These are phyloP conservation scores for Sinocyclocheilus grahami DNA, from an alignment of 2,113 vertebrate species.

Conservation along the genomic window DNA sequence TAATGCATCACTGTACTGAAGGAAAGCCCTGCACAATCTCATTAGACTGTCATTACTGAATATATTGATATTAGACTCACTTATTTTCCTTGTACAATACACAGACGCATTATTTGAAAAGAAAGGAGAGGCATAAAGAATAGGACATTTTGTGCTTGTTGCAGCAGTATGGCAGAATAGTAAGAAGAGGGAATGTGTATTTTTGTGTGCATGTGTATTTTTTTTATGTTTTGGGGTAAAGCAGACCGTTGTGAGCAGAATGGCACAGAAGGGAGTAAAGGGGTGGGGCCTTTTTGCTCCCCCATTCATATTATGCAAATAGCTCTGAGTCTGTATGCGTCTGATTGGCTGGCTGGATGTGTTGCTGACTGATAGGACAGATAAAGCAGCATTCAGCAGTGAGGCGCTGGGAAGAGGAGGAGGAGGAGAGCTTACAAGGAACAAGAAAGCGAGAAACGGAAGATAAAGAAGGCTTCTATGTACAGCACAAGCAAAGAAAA, in stretches of 20 bases:
- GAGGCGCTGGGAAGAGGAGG: slow-evolving; percentile 51
- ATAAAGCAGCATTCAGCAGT: slow-evolving; percentile 52
- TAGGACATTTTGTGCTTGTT: slow-evolving; percentile 15
- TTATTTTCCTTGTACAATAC: slow-evolving; percentile 12
- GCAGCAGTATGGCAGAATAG: slow-evolving; percentile 23
- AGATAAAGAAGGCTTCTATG: slow-evolving; percentile 16
- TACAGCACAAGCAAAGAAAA: slow-evolving; percentile 18
- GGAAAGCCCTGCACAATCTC: slow-evolving; percentile 4
- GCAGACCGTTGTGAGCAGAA: slow-evolving; percentile 61
- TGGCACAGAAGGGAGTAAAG: slow-evolving; percentile 45
- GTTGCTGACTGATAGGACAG: slow-evolving; percentile 57
- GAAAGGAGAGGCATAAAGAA: not conserved
- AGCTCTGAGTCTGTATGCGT: slow-evolving; percentile 45
- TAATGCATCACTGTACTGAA: slow-evolving; percentile 32
- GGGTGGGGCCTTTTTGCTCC: slow-evolving; percentile 58
- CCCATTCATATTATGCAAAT: slow-evolving; percentile 72
- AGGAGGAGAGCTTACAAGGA: slow-evolving; percentile 54
- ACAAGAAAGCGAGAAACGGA: slow-evolving; percentile 34
- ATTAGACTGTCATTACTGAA: slow-evolving; percentile 40
- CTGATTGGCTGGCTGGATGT: slow-evolving; percentile 64
- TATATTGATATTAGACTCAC: slow-evolving; percentile 15
- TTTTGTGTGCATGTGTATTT: slow-evolving; percentile 27
- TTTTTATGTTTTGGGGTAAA: slow-evolving; percentile 41
- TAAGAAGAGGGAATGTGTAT: slow-evolving; percentile 1
- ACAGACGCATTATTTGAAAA: not conserved